A percentile compares a stretch with the other conserved stretches of the same genome.
Evolutionary conservation across 2,797 vertebrate genomes (phyloP).

Genomic region (Malurus splendens): DNA sequence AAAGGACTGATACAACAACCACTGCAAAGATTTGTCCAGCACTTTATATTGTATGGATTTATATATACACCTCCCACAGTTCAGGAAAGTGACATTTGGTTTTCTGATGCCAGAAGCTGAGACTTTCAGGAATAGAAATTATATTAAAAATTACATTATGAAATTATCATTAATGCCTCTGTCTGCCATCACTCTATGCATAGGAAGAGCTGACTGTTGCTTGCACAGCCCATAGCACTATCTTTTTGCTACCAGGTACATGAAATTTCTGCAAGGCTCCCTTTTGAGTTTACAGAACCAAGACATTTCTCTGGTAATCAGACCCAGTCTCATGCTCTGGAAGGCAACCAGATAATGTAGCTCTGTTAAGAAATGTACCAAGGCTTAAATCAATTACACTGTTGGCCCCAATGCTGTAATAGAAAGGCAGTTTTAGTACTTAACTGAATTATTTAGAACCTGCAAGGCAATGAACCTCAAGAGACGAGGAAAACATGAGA

Average conservation of each 20-base stretch:
- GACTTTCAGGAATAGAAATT: background rate
- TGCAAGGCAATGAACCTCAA: background rate
- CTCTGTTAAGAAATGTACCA: background rate
- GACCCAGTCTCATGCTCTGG: background rate
- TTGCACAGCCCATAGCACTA: background rate
- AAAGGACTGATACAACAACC: background rate
- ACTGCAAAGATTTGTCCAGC: background rate
- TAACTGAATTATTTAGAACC: background rate
- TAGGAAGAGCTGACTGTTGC: background rate
- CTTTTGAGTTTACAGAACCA: background rate
- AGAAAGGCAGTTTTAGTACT: background rate
- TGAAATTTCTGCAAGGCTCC: background rate
- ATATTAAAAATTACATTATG: background rate
- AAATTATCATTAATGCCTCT: background rate
- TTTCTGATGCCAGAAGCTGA: background rate
- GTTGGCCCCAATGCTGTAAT: background rate
- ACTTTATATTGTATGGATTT: background rate
- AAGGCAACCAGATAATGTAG: background rate
- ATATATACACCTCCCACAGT: background rate
- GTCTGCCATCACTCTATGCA: background rate
- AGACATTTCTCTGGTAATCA: background rate
- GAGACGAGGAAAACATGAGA: background rate
- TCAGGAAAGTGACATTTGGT: background rate
- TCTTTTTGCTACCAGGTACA: background rate
- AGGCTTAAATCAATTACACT: background rate